phyloP scores from a whole-genome alignment of 35 echinoderm and acorn worm genomes.

The Ophiothrix spiculata region DNA sequence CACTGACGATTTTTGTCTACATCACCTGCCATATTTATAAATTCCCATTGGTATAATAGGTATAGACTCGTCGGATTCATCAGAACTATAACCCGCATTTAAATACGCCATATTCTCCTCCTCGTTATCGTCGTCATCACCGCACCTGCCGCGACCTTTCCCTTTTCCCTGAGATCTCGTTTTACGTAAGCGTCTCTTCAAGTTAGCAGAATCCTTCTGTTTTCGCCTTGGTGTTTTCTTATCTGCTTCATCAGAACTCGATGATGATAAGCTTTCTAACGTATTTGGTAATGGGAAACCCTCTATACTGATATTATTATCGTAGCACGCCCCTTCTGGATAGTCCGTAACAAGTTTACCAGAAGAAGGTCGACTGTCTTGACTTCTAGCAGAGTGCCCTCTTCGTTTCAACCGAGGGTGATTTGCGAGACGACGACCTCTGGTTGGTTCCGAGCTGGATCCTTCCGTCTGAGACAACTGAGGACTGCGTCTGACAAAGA shows the following conservation, averaged over 20 bases:
- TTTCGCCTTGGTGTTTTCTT: background rate
- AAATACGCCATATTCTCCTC: background rate
- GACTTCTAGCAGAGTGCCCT: background rate
- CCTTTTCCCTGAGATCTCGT: slow-evolving; percentile 89
- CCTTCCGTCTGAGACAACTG: background rate
- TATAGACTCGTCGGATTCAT: slow-evolving; percentile 64
- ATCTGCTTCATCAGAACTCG: slow-evolving; percentile 7
- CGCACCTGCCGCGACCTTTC: slow-evolving; percentile 48
- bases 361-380: background rate
- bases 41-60: slow-evolving; percentile 66
- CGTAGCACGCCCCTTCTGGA: slow-evolving; percentile 1
- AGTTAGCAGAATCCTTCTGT: background rate
- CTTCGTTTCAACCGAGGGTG: background rate
- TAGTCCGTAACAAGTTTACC: slow-evolving; percentile 28
- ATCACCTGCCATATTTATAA: background rate
- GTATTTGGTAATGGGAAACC: slow-evolving; percentile 78
- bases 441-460: background rate
- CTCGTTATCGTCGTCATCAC: slow-evolving; percentile 21
- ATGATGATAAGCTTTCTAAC: slow-evolving; percentile 49
- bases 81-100: slow-evolving; percentile 39
- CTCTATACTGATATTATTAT: slow-evolving; percentile 52
- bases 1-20: no score
- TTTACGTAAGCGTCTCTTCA: slow-evolving; percentile 56
- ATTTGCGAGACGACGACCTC: background rate
- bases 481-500: background rate